Base-by-base conservation (phyloP, 2,113 vertebrate species). In the Orientallactaga bullata region DNA sequence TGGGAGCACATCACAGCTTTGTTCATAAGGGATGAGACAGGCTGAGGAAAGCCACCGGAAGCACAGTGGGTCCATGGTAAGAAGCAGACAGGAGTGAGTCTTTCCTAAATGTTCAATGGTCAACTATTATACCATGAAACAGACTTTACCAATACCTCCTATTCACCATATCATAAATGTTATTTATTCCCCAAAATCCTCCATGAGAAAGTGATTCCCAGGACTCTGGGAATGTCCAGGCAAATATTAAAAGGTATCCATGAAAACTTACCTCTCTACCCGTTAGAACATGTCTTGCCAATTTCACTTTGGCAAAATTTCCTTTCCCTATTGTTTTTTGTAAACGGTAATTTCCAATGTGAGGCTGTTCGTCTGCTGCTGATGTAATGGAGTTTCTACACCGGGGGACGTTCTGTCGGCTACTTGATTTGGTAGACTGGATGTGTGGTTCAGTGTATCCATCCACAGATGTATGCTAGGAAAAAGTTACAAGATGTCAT, bases 281-380 rank as follows among this genome's bases (percentile, higher is more conserved):
- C 21, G 99, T 99, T 66, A 99, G 98, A 83, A 99, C 98, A 80
- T 99, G 99, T 85, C 99, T 98, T 37, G 99, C 99, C 97, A 99
- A 97, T 94, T 99, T 99, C 94, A 99, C 99, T 98, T 99, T 99
- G 97, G 99, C 99, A 90, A 99, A 99, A 97, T 99, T 99, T 90
- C 99, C 99, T 97, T 99, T 99, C 94, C 99, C 99, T 96, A 99
- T 99, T 93, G 99, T 99, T 97, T 99, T 99, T 83, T 99, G 98
- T 95, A 99, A 98, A 93, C 99, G 99, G 69, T 99, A 99, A 97
- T 99, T 99, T 94, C 99, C 99, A 89, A 99, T 98, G 93, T 99
- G 99, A 88, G 99, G 99, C 87, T 99, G 99, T 91, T 99, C 99
- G 66, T 99, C 98, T 3, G 99, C 97, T 30, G 98, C 98, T 65